A percentile compares a stretch with the other conserved stretches of the same genome.
These are phyloP conservation scores for Phoebastria nigripes DNA, from an alignment of 2,797 vertebrate genomes.

Conservation along the genomic window DNA sequence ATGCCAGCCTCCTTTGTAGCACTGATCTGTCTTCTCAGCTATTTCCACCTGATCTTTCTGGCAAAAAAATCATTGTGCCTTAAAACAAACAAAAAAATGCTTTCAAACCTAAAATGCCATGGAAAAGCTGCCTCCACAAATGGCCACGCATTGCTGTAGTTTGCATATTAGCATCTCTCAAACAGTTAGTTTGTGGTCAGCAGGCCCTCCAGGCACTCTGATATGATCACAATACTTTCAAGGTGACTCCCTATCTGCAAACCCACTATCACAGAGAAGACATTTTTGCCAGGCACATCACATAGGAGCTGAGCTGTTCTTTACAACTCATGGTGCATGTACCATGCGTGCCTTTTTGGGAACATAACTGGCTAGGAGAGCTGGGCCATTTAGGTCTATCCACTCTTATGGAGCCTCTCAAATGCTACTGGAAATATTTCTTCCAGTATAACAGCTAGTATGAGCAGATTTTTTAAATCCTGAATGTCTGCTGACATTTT, in stretches of 20 bases:
- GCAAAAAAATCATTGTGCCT: background rate
- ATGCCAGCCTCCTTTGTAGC: background rate
- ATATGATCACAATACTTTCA: background rate
- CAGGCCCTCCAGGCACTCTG: background rate
- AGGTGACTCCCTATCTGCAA: background rate
- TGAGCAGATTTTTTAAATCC: background rate
- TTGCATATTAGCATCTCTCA: background rate
- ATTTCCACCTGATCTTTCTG: background rate
- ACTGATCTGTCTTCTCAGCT: background rate
- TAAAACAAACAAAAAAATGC: background rate
- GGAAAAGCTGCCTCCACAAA: background rate
- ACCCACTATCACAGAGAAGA: background rate
- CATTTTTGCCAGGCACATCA: background rate
- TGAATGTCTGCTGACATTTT: background rate
- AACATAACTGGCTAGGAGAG: background rate
- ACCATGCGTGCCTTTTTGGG: background rate
- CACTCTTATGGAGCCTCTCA: background rate
- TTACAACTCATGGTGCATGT: background rate
- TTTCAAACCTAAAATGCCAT: background rate
- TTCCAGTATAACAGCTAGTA: background rate
- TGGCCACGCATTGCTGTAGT: background rate
- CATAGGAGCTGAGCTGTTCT: background rate
- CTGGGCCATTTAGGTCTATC: background rate
- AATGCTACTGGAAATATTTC: background rate
- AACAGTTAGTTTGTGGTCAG: background rate